phyloP scores from a whole-genome alignment of 2,113 vertebrate genomes.

The Odocoileus hemionus region DNA sequence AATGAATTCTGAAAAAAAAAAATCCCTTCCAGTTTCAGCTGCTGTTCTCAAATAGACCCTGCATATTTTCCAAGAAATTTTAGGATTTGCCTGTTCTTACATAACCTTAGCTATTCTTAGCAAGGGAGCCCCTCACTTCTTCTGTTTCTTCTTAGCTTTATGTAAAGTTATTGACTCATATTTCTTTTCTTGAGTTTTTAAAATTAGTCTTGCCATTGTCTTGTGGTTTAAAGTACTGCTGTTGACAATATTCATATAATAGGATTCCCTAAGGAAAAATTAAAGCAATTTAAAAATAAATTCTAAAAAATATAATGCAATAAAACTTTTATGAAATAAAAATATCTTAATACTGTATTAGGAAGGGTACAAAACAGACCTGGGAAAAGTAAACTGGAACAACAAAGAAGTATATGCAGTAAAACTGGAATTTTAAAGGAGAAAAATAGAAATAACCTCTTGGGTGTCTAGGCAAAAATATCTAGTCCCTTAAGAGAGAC shows the following conservation, averaged over 20 bases:
- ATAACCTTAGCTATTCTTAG: not conserved
- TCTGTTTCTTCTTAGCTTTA: not conserved
- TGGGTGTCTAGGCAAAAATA: not conserved
- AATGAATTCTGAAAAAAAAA: not conserved
- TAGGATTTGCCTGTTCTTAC: not conserved
- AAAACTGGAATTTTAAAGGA: not conserved
- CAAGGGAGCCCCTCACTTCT: not conserved
- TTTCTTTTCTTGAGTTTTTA: not conserved
- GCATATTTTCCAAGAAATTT: not conserved
- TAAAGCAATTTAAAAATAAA: not conserved
- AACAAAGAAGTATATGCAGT: not conserved
- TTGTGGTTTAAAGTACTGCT: not conserved
- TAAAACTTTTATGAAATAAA: not conserved
- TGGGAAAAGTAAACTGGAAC: not conserved
- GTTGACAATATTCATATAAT: not conserved
- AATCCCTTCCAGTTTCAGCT: not conserved
- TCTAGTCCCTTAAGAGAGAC: not conserved
- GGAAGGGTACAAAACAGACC: not conserved
- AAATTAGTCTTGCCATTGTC: not conserved
- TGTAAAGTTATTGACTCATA: not conserved
- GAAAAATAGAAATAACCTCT: not conserved
- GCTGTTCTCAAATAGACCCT: not conserved
- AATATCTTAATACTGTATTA: not conserved
- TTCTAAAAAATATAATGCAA: not conserved
- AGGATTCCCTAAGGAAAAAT: not conserved